These are phyloP conservation scores for Tautogolabrus adspersus DNA, from an alignment of 2,113 vertebrate species.

Conservation along the genomic window DNA sequence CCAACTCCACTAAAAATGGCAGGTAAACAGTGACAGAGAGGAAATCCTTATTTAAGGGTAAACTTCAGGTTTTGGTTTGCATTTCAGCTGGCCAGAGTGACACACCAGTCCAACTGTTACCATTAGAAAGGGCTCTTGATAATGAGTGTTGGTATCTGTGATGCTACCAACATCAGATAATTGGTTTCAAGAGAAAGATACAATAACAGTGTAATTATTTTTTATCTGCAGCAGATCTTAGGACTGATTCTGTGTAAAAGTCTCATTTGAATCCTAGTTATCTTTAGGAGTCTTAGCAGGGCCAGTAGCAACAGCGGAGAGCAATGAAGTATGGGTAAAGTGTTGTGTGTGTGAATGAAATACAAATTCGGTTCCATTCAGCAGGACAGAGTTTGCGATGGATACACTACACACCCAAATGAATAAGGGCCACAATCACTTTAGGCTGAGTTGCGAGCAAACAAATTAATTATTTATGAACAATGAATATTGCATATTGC, in stretches of 20 bases:
- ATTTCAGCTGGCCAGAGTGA: constrained; percentile 36
- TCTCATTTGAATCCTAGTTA: constrained; percentile 36
- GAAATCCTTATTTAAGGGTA: constrained; percentile 39
- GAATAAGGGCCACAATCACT: constrained; percentile 77
- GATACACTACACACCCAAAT: constrained; percentile 69
- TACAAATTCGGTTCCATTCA: constrained; percentile 64
- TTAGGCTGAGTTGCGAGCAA: constrained; percentile 74
- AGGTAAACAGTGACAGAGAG: constrained; percentile 29
- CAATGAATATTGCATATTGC: constrained; percentile 82
- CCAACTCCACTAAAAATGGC: constrained; percentile 38
- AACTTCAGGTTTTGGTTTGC: constrained; percentile 28
- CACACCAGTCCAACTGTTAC: constrained; percentile 19
- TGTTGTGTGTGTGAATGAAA: constrained; percentile 51
- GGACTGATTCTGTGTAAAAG: constrained; percentile 42
- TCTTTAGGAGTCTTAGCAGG: constrained; percentile 33
- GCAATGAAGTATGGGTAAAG: constrained; percentile 67
- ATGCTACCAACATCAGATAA: constrained; percentile 59
- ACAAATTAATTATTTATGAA: constrained; percentile 82
- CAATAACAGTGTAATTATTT: constrained; percentile 62
- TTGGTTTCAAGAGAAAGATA: constrained; percentile 64
- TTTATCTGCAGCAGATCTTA: constrained; percentile 46
- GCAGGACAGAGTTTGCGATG: constrained; percentile 46
- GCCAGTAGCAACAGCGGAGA: constrained; percentile 49
- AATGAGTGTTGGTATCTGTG: constrained; percentile 59
- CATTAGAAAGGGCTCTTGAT: constrained; percentile 27